phyloP scores from a whole-genome alignment of 2,888 invertebrate genomes.

The Cantharis nigra region DNA sequence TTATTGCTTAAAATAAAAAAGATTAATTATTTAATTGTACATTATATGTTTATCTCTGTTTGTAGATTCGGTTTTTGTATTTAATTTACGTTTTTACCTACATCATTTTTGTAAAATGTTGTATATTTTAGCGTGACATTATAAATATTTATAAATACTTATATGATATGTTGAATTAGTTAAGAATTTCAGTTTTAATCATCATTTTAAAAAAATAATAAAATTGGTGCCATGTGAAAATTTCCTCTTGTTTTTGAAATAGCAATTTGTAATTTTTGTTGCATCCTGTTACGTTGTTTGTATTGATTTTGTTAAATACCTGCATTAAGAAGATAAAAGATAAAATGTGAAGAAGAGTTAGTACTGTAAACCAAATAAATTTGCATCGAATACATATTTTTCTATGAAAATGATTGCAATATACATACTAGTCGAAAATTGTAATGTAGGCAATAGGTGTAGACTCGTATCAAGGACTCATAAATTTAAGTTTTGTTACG shows the following conservation, averaged over 20 bases:
- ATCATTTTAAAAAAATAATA: background rate
- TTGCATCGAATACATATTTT: conserved; percentile 16
- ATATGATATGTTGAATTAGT: conserved; percentile 1
- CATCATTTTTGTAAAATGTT: background rate
- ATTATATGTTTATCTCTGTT: background rate
- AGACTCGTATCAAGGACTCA: background rate
- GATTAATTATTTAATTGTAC: background rate
- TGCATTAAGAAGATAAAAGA: background rate
- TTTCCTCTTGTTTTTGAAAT: background rate
- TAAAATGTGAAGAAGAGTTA: background rate
- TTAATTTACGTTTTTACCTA: background rate
- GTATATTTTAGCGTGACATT: background rate
- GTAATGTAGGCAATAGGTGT: conserved; percentile 1
- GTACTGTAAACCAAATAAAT: background rate
- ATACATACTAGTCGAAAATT: conserved; percentile 41
- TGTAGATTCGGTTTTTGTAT: background rate
- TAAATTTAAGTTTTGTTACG: background rate
- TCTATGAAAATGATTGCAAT: conserved; percentile 37
- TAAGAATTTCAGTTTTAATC: conserved; percentile 1
- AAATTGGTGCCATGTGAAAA: background rate
- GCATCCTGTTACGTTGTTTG: conserved; percentile 4
- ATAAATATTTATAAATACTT: background rate
- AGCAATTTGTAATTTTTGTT: conserved; percentile 13
- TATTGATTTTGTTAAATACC: conserved; percentile 3
- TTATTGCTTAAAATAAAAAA: background rate